phyloP scores from a whole-genome alignment of 2,888 invertebrate genomes.

The Julus scandinavius region DNA sequence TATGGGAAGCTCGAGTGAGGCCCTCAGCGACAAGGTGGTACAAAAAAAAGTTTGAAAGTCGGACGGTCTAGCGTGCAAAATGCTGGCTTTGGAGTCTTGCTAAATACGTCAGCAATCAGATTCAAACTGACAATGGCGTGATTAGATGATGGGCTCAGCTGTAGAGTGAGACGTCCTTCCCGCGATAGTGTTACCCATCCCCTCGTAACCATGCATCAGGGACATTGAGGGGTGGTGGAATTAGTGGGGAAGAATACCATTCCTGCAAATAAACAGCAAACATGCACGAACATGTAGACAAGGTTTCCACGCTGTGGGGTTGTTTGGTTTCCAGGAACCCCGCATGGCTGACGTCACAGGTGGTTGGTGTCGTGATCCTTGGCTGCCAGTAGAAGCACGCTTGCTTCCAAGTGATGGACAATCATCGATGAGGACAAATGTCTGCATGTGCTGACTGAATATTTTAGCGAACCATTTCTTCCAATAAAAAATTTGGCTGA shows the following conservation, averaged over 20 bases:
- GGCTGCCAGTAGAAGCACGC: too few relatives aligned
- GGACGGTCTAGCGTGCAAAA: neutral
- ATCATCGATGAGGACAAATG: too few relatives aligned
- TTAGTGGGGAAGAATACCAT: neutral
- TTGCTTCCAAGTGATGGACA: too few relatives aligned
- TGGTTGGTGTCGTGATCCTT: neutral
- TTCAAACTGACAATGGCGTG: neutral
- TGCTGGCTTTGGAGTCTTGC: neutral
- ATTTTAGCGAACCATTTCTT: too few relatives aligned
- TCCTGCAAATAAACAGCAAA: neutral
- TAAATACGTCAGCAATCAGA: neutral
- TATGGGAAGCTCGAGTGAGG: neutral
- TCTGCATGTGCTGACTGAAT: too few relatives aligned
- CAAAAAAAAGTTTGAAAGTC: neutral
- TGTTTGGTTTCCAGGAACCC: constrained; percentile 1
- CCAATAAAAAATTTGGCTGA: too few relatives aligned
- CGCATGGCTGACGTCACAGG: neutral
- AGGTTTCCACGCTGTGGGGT: neutral
- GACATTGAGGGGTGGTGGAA: neutral
- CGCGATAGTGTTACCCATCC: neutral
- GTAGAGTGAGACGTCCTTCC: neutral
- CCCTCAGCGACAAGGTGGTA: neutral
- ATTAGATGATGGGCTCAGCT: constrained; percentile 21
- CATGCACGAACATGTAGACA: neutral
- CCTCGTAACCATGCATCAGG: neutral